A percentile compares a stretch with the other conserved stretches of the same genome.
phyloP scores from a whole-genome alignment of 2,888 invertebrate species.

The Pseudoips prasinana region DNA sequence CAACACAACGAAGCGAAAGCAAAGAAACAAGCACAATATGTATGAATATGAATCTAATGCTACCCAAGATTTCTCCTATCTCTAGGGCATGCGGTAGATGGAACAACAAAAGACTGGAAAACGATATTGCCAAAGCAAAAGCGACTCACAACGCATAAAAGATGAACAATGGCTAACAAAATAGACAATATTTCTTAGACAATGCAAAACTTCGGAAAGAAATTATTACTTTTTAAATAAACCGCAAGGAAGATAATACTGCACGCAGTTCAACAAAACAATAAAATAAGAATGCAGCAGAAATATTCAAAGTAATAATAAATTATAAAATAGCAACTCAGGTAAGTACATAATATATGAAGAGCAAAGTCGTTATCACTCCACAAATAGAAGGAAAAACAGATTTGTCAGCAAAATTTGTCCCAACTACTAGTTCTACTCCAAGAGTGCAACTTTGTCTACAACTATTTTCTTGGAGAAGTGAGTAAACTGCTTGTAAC shows the following conservation, averaged over 20 bases:
- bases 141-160: slow-evolving; percentile 17
- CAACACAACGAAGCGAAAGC: too few relatives aligned
- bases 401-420: slow-evolving; percentile 57
- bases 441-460: slow-evolving; percentile 67
- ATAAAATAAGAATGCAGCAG: slow-evolving; percentile 25
- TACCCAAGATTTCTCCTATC: too few relatives aligned
- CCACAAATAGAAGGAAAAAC: slow-evolving; percentile 46
- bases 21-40: too few relatives aligned
- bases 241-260: slow-evolving; percentile 21
- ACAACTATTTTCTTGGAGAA: slow-evolving; percentile 45
- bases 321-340: slow-evolving; percentile 34
- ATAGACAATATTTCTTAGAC: slow-evolving; percentile 20
- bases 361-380: slow-evolving; percentile 60
- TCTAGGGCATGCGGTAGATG: too few relatives aligned
- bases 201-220: slow-evolving; percentile 22
- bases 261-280: slow-evolving; percentile 23
- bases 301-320: slow-evolving; percentile 29
- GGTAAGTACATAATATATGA: too few relatives aligned
- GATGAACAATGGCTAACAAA: slow-evolving; percentile 27
- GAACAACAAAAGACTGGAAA: slow-evolving; percentile 4
- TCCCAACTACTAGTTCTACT: slow-evolving; percentile 46
- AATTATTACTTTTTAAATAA: slow-evolving; percentile 18
- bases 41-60: too few relatives aligned
- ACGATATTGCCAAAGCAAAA: slow-evolving; percentile 13
- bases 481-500: slow-evolving; percentile 55